phyloP scores from a whole-genome alignment of 53 echinoderm and acorn worm species.

The Luidia sarsii region DNA sequence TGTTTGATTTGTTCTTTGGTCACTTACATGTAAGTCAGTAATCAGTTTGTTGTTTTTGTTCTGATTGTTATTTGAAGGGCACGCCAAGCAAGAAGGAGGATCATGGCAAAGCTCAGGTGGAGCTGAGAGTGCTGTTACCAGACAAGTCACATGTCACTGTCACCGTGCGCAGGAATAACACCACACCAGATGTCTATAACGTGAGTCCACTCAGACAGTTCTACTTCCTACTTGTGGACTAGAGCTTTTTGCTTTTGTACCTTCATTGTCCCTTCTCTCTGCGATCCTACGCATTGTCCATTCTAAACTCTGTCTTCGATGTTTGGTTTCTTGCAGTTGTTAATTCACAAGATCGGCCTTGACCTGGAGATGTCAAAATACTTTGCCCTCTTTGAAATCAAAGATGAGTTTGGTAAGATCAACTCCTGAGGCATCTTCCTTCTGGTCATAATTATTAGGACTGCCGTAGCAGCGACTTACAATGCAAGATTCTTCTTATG shows the following conservation, averaged over 20 bases:
- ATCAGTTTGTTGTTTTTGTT: not conserved
- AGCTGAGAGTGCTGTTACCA: slow-evolving; percentile 85
- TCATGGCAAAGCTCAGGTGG: slow-evolving; percentile 73
- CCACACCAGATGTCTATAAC: slow-evolving; percentile 92
- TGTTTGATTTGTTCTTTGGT: not conserved
- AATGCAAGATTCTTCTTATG: too few species aligned
- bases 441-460: too few species aligned
- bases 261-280: not conserved
- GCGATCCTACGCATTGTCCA: too few species aligned
- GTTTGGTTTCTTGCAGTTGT: slow-evolving; percentile 53
- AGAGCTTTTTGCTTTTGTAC: not conserved
- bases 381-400: slow-evolving; percentile 87
- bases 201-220: too few species aligned
- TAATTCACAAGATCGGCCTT: slow-evolving; percentile 88
- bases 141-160: slow-evolving; percentile 78
- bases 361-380: slow-evolving; percentile 75
- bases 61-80: slow-evolving; percentile 8
- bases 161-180: slow-evolving; percentile 76
- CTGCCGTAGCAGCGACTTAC: too few species aligned
- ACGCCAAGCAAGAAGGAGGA: slow-evolving; percentile 52
- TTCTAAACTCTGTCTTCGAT: not conserved
- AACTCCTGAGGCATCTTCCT: too few species aligned
- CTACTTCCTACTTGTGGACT: too few species aligned
- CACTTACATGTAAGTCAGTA: not conserved
- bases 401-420: slow-evolving; percentile 89